Conservation (phyloP, 2,797 vertebrate genomes). For the Tangara arthus region DNA sequence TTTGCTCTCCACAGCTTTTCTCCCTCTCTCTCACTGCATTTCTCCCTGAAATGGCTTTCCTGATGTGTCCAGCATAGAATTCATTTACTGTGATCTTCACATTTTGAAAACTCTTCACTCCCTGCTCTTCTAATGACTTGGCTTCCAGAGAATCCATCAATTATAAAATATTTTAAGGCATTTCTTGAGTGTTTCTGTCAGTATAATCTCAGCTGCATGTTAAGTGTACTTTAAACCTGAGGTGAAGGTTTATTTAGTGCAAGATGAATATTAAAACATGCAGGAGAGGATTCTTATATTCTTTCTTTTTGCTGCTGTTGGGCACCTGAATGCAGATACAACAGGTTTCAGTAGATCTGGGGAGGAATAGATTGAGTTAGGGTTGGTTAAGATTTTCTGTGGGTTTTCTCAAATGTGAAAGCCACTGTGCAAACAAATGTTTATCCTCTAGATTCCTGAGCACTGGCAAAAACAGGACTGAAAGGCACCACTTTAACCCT, state of each 20-base stretch:
- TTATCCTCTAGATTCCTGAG: neutral
- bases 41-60: slow-evolving; percentile 17
- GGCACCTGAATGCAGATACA: neutral
- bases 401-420: neutral
- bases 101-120: neutral
- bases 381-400: neutral
- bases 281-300: neutral
- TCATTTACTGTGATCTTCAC: neutral
- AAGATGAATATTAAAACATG: neutral
- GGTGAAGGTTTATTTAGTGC: neutral
- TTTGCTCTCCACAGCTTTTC: neutral
- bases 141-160: neutral
- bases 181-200: neutral
- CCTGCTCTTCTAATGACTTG: neutral
- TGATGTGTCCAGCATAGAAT: neutral
- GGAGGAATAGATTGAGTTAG: neutral
- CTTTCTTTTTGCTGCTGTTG: neutral
- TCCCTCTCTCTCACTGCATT: neutral
- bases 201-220: neutral
- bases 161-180: neutral
- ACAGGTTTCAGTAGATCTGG: neutral
- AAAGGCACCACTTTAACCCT: neutral
- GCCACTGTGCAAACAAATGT: neutral
- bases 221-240: neutral
- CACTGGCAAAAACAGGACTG: neutral